A percentile compares a stretch with the other conserved stretches of the same genome.
Conservation (phyloP, 2,113 vertebrate genomes). For the Pipa parva region DNA sequence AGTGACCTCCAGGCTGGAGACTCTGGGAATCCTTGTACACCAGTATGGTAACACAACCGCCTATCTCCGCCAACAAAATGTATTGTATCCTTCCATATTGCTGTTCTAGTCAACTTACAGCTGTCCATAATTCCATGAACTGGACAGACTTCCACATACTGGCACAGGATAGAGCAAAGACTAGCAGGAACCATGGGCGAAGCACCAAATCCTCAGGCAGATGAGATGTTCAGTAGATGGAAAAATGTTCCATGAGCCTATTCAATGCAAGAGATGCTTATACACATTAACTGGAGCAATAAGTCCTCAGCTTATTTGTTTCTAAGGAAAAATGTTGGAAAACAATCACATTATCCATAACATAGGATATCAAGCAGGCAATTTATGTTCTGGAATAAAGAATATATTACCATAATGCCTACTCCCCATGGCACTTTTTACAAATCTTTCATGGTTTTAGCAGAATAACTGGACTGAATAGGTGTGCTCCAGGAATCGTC, state of each 20-base stretch:
- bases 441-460: too few species aligned
- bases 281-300: not conserved
- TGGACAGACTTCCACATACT: not conserved
- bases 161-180: accelerated
- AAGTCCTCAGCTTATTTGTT: not conserved
- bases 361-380: not conserved
- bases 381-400: too few species aligned
- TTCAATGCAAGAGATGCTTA: not conserved
- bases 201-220: too few species aligned
- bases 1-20: constrained; percentile 78
- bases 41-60: constrained; percentile 79
- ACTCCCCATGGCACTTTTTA: too few species aligned
- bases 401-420: too few species aligned
- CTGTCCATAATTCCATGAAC: not conserved
- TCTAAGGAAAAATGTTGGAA: not conserved
- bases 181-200: accelerated
- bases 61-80: constrained; percentile 31
- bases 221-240: too few species aligned
- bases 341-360: not conserved
- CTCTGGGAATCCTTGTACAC: constrained; percentile 78
- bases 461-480: too few species aligned
- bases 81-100: not conserved
- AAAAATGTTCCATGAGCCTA: not conserved
- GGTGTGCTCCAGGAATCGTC: too few species aligned
- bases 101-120: constrained; percentile 32